Evolutionary conservation across 2,797 vertebrate species (phyloP), one percentile per base, ranked within the genome.

Genomic region (Streptopelia turtur): DNA sequence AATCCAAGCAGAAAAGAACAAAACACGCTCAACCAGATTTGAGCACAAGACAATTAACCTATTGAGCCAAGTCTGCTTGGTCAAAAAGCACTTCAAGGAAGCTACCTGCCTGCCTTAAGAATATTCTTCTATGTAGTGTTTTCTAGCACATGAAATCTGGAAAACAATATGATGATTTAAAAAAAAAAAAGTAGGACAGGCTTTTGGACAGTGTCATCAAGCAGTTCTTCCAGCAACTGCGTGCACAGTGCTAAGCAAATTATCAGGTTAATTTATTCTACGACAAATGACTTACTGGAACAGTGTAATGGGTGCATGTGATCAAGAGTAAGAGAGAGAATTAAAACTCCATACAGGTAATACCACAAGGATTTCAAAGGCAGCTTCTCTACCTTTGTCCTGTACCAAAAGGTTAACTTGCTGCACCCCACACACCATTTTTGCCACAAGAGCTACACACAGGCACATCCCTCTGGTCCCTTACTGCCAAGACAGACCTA

Each of bases 381-480:
- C 43, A 63, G 14, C 35, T 17, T 56, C 68, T 71, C 61, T 24
- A 53, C 65, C 35, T 71, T 37, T 30, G 41, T 41, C 45, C 65
- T 24, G 27, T 56, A 31, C 71, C 60, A 27, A 33, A 76, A 91
- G 31, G 45, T 59, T 71, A 39, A 49, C 60, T 75, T 20, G 13
- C 15, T 61, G 61, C 63, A 87, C 17, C 11, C 77, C 35, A 4
- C 49, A 30, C 2, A 8, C 37, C 84, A n/a, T 31, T 55, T 68
- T 5, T 9, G n/a, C 60, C 60, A 76, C 17, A 47, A 79, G 43
- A 96, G 68, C 93, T 96, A 94, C 96, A 93, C 91, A 78, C 90
- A 88, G 94, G 74, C 85, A 93, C 86, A 74, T 1, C 14, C 70
- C 74, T 56, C 63, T 83, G 77, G 77, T 35, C 87, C 80, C 88